Evolutionary conservation across 2,888 invertebrate genomes (phyloP).

Genomic region (Heteromurus nitidus): DNA sequence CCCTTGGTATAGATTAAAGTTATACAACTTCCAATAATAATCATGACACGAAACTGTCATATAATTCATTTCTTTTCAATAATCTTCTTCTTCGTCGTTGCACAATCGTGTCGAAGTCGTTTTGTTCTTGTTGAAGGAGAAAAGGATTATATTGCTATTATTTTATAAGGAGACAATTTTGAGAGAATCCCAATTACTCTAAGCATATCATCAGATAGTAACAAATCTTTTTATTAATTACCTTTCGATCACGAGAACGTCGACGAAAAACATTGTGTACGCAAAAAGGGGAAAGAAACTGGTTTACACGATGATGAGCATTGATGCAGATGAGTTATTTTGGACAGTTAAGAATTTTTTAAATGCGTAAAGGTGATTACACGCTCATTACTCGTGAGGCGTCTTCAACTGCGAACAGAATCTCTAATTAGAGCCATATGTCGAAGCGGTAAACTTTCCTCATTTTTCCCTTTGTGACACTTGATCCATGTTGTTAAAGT

Average conservation of each 20-base stretch:
- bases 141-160: conserved; percentile 2
- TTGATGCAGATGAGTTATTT: conserved; percentile 43
- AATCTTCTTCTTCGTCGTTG: conserved; percentile 19
- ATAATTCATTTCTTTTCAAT: conserved; percentile 43
- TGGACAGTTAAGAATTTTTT: conserved; percentile 40
- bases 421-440: conserved; percentile 54
- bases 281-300: conserved; percentile 18
- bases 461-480: conserved; percentile 41
- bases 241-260: conserved; percentile 40
- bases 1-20: neutral
- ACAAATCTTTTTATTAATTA: conserved; percentile 47
- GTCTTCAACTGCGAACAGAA: conserved; percentile 46
- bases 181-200: conserved; percentile 35
- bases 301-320: conserved; percentile 46
- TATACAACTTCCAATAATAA: conserved; percentile 2
- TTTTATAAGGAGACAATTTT: conserved; percentile 33
- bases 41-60: conserved; percentile 31
- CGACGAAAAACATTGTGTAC: neutral
- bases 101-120: no score
- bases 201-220: conserved; percentile 9
- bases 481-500: conserved; percentile 40
- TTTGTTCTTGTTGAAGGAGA: neutral
- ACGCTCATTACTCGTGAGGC: conserved; percentile 57
- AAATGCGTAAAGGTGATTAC: conserved; percentile 45
- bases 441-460: conserved; percentile 1